phyloP scores from a whole-genome alignment of 2,888 invertebrate genomes.

The Acanthosepion esculentum region DNA sequence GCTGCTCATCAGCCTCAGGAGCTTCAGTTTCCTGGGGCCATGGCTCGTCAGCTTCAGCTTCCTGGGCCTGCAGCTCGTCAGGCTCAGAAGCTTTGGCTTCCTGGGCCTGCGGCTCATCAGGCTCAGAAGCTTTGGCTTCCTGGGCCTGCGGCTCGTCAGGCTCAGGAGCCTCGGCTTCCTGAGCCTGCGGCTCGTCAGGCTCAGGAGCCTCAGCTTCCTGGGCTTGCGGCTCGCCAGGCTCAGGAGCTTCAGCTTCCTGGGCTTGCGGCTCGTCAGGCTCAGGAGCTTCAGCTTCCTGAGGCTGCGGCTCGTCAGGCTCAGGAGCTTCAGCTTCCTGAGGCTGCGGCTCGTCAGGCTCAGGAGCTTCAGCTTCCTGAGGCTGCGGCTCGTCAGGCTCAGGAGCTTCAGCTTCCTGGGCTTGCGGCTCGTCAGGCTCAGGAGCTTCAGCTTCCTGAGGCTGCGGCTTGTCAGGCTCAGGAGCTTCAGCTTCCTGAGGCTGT shows the following conservation, averaged over 20 bases:
- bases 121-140: background rate
- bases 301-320: background rate
- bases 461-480: background rate
- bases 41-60: background rate
- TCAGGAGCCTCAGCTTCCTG: background rate
- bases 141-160: background rate
- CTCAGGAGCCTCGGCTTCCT: background rate
- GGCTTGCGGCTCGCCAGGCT: background rate
- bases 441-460: background rate
- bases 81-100: background rate
- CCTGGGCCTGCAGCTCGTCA: constrained; percentile 25
- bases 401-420: background rate
- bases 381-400: background rate
- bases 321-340: background rate
- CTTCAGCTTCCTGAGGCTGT: background rate
- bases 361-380: background rate
- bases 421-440: background rate
- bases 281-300: background rate
- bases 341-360: background rate
- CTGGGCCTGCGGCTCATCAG: background rate
- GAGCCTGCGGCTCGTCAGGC: background rate
- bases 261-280: background rate
- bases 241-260: background rate
- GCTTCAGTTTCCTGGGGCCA: background rate
- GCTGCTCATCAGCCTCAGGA: background rate